A percentile compares a stretch with the other conserved stretches of the same genome.
Conservation (phyloP, 2,888 invertebrate genomes). For the Tinea semifulvella region DNA sequence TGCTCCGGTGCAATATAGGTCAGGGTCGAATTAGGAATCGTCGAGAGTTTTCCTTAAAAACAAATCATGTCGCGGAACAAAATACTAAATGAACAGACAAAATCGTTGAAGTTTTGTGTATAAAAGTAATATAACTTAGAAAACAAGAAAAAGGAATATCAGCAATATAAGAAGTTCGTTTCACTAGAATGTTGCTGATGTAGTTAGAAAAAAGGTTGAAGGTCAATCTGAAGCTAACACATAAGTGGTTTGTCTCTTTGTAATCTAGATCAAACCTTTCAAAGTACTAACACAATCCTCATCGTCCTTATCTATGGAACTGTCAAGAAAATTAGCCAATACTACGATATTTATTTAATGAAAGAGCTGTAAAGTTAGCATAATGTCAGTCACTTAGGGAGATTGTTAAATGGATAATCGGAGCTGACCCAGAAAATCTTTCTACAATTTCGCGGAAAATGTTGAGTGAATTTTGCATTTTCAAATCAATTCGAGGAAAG, state of each 20-base stretch:
- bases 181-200: no score
- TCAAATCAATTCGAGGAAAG: neutral
- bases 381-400: neutral
- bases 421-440: neutral
- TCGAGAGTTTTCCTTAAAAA: slow-evolving; percentile 18
- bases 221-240: neutral
- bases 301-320: neutral
- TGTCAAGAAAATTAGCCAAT: neutral
- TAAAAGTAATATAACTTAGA: no score
- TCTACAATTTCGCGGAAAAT: neutral
- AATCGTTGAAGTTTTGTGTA: no score
- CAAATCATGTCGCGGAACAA: neutral
- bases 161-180: no score
- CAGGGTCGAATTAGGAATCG: slow-evolving; percentile 41
- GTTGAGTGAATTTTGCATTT: neutral
- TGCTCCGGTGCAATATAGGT: slow-evolving; percentile 38
- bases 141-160: no score
- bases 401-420: neutral
- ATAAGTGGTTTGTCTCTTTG: neutral
- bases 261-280: no score
- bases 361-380: neutral
- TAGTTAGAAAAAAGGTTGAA: neutral
- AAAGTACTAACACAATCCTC: neutral
- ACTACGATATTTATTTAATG: neutral
- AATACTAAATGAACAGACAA: neutral